Evolutionary conservation across 2,113 vertebrate species (phyloP), one percentile per base, ranked within the genome.

Genomic region (Cairina moschata): DNA sequence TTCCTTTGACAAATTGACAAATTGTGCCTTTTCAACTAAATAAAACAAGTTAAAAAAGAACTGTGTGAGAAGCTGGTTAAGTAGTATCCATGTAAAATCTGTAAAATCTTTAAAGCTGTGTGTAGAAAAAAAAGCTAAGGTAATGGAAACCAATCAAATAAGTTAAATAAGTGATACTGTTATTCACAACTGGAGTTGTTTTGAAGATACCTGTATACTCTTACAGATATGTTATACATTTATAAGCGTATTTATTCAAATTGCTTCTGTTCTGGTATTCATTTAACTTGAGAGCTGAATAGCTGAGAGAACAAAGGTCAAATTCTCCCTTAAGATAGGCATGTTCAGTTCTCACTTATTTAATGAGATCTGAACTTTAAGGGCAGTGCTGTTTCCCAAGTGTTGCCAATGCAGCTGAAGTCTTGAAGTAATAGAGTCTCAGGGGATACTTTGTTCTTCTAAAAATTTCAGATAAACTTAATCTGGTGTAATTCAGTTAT

Each of bases 1-100:
- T 86, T 93, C 31, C 23, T 90, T 83, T 90, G 79, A 94, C 31
- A 80, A 90, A 91, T 83, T 90, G 79, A 94, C 31, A 80, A 90
- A 91, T 59, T 1, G 3, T 72, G 54, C 3, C 5, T 76, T 94
- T 73, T 74, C 32, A 76, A 50, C 32, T 54, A 87, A 91, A 82
- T 20, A 82, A 65, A 94, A 44, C 8, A 87, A 65, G 11, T 42
- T 65, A 25, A 87, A 89, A 84, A 34, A 1, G 0, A 91, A 50
- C 16, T 28, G 1, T 25, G 6, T 50, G 11, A 85, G 48, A 44
- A 88, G 85, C 11, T 71, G 18, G 6, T 62, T 80, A 83, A 6
- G 13, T 69, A 86, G 46, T 63, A 74, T 36, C 17, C 12, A 55
- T 25, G 15, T 55, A 36, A 85, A 76, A 87, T n/a, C 29, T 25